Base-by-base conservation (phyloP, 2,113 vertebrate genomes). In the Podarcis muralis region DNA sequence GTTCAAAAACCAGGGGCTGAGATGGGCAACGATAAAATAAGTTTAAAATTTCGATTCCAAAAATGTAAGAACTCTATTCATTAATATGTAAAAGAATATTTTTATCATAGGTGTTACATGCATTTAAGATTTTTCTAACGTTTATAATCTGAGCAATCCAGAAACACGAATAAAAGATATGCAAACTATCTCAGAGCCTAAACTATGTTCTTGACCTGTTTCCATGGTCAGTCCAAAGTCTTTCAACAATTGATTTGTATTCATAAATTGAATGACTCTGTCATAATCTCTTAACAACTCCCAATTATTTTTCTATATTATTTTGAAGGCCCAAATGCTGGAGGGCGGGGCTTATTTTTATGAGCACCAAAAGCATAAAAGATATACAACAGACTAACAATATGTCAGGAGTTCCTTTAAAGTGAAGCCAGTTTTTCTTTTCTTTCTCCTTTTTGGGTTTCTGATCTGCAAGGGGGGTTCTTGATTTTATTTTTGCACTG, bases 361-460 rank as follows among this genome's bases (percentile, higher is more conserved):
- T 16, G 11, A 84, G 59, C 74, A 85, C 6, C 77, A 95, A 71
- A 93, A 93, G 69, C n/a, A 86, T 27, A 4, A 62, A 48, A 32
- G 27, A 35, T 68, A 88, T 59, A 86, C 48, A 83, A 65, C 1
- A 6, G 88, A 88, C 69, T 84, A 83, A 78, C 84, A 83, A 81
- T 6, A 79, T 37, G 80, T 66, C 84, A 87, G 85, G 1, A 84
- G 59, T 93, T 89, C 13, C 0, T 74, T 94, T 90, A 87, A 83
- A 89, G 74, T 90, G 86, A 94, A 93, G 57, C 16, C 82, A 4
- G 27, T 91, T 69, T 94, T 92, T 91, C 30, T n/a, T 43, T 25
- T 40, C 12, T n/a, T 71, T 71, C 48, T 53, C 12, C 48, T 53
- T 53, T 53, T 53, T 53, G 48, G 91, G 59, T 79, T 92, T 71